phyloP scores from a whole-genome alignment of 2,797 vertebrate genomes.

The Anguilla obscura region DNA sequence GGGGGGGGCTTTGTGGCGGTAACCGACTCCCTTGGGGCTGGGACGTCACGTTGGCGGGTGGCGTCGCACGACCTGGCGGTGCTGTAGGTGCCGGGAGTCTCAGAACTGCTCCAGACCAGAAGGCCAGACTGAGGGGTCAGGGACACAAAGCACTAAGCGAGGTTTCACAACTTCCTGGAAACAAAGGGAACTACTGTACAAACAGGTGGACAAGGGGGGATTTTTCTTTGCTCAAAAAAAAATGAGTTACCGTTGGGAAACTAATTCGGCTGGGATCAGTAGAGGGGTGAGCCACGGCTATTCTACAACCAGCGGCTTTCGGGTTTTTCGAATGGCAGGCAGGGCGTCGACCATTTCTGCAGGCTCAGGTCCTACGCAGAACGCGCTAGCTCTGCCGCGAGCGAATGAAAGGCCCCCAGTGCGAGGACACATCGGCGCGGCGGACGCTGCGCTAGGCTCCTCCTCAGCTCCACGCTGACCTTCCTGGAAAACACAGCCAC shows the following conservation, averaged over 20 bases:
- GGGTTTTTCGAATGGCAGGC: background rate
- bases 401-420: background rate
- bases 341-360: background rate
- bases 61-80: background rate
- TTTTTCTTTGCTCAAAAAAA: background rate
- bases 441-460: background rate
- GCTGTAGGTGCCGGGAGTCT: background rate
- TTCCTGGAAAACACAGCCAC: slow-evolving; percentile 60
- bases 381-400: background rate
- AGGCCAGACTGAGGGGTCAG: background rate
- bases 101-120: background rate
- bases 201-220: background rate
- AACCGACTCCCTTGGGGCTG: background rate
- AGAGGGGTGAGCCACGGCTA: background rate
- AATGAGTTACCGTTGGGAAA: background rate
- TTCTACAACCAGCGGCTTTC: background rate
- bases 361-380: background rate
- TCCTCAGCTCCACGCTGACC: slow-evolving; percentile 30
- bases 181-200: too few relatives aligned
- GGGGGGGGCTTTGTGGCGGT: background rate
- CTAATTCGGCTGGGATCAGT: background rate
- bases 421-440: background rate
- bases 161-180: background rate
- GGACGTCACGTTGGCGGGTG: background rate
- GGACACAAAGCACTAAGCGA: background rate